Evolutionary conservation across 2,797 vertebrate genomes (phyloP).

Genomic region (Schizopygopsis pylzovi): DNA sequence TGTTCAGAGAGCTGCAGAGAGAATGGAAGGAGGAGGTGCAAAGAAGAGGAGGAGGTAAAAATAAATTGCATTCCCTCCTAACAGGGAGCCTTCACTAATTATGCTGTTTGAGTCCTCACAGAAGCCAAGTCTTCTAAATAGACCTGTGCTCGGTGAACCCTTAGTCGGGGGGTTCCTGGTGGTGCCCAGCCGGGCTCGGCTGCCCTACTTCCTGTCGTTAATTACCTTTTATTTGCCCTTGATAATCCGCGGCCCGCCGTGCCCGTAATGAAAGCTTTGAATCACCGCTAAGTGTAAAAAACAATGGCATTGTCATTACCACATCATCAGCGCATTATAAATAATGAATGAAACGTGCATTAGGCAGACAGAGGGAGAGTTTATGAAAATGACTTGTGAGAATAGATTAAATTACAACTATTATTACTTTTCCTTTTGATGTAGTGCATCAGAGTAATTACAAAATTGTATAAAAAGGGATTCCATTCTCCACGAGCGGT

Average conservation of each 20-base stretch:
- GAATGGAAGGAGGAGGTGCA: slow-evolving; percentile 35
- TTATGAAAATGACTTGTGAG: slow-evolving; percentile 97
- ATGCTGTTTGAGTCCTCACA: slow-evolving; percentile 72
- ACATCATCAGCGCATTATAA: slow-evolving; percentile 96
- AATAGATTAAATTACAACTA: slow-evolving; percentile 99
- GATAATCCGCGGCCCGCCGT: slow-evolving; percentile 91
- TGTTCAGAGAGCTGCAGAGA: slow-evolving; percentile 37
- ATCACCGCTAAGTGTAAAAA: slow-evolving; percentile 91
- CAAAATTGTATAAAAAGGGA: slow-evolving; percentile 83
- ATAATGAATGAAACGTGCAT: slow-evolving; percentile 97
- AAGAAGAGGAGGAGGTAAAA: slow-evolving; percentile 59
- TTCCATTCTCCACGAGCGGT: slow-evolving; percentile 15
- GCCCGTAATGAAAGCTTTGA: slow-evolving; percentile 92
- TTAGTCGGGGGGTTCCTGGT: slow-evolving; percentile 75
- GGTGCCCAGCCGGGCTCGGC: slow-evolving; percentile 72
- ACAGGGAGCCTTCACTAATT: slow-evolving; percentile 72
- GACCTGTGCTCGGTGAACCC: slow-evolving; percentile 77
- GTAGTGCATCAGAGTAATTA: slow-evolving; percentile 96
- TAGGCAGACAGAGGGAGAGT: slow-evolving; percentile 88
- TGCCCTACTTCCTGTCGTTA: slow-evolving; percentile 85
- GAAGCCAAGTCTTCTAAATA: slow-evolving; percentile 71
- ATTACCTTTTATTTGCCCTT: slow-evolving; percentile 99
- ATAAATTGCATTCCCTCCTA: slow-evolving; percentile 67
- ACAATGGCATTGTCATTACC: slow-evolving; percentile 96
- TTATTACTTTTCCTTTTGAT: slow-evolving; percentile 98